A percentile compares a stretch with the other conserved stretches of the same genome.
phyloP scores from a whole-genome alignment of 2,113 vertebrate species.

The Sterrhoptilus dennistouni region DNA sequence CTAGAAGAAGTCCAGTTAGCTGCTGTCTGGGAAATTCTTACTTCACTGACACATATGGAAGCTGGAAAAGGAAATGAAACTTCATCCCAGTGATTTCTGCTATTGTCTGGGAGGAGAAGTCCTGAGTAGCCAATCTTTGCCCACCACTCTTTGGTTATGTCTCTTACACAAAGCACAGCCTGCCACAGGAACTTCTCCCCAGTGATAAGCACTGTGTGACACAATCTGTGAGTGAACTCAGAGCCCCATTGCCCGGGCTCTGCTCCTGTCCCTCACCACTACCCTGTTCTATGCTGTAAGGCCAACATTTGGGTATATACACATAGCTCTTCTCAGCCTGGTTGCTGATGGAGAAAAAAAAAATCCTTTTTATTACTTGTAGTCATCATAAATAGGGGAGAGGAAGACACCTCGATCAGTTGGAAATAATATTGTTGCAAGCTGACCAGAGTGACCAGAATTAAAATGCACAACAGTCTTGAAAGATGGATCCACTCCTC shows the following conservation, averaged over 20 bases:
- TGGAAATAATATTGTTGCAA: neutral
- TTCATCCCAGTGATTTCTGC: neutral
- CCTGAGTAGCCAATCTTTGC: neutral
- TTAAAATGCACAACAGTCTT: neutral
- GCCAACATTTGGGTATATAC: neutral
- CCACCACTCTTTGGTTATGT: neutral
- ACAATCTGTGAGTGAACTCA: neutral
- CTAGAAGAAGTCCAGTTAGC: neutral
- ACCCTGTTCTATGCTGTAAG: neutral
- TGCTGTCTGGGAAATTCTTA: neutral
- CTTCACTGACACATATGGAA: neutral
- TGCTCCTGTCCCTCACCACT: neutral
- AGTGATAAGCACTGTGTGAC: neutral
- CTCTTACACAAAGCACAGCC: neutral
- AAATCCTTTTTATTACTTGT: neutral
- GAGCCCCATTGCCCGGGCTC: neutral
- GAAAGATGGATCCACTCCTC: neutral
- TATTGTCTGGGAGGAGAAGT: neutral
- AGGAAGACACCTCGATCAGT: neutral
- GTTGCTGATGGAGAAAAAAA: neutral
- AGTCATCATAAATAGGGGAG: neutral
- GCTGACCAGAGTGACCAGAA: neutral
- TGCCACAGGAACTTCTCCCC: accelerated
- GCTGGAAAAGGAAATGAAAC: neutral
- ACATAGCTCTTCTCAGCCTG: neutral